Conservation (phyloP, 2,113 vertebrate species). For the Toxostoma redivivum region DNA sequence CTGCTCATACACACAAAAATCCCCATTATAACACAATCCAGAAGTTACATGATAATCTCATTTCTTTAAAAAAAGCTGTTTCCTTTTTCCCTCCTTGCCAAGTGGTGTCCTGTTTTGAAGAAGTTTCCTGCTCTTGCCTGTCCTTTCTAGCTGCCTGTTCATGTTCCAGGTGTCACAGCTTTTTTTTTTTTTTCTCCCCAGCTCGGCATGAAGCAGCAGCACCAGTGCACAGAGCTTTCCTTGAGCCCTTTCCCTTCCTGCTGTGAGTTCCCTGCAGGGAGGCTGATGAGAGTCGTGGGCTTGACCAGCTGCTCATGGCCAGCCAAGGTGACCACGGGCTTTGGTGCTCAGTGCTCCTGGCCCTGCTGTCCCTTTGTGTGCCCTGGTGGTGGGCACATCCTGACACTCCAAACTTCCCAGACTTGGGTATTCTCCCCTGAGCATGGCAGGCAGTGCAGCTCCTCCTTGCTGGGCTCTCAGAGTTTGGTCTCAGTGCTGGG, state of each 20-base stretch:
- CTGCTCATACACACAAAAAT: background rate
- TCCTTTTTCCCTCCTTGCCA: background rate
- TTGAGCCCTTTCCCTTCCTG: background rate
- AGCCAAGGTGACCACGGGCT: background rate
- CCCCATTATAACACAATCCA: rapidly evolving
- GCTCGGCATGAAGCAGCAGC: rapidly evolving
- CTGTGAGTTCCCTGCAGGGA: background rate
- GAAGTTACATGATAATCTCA: background rate
- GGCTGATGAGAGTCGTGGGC: background rate
- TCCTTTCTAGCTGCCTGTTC: background rate
- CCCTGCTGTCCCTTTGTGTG: background rate
- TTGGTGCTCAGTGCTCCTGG: rapidly evolving
- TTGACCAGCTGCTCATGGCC: background rate
- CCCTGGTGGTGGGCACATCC: background rate
- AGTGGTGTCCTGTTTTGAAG: background rate
- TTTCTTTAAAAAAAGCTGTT: background rate
- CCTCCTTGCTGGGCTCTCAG: background rate
- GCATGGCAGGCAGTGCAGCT: background rate
- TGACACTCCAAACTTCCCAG: rapidly evolving
- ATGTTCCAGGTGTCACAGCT: background rate
- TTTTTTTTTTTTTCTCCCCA: background rate
- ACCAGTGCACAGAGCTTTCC: background rate
- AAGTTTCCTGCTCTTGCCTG: background rate
- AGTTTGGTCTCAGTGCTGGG: background rate
- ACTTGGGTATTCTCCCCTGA: background rate